Base-by-base conservation (phyloP, 2,888 invertebrate species). In the Ophion obscuratus region DNA sequence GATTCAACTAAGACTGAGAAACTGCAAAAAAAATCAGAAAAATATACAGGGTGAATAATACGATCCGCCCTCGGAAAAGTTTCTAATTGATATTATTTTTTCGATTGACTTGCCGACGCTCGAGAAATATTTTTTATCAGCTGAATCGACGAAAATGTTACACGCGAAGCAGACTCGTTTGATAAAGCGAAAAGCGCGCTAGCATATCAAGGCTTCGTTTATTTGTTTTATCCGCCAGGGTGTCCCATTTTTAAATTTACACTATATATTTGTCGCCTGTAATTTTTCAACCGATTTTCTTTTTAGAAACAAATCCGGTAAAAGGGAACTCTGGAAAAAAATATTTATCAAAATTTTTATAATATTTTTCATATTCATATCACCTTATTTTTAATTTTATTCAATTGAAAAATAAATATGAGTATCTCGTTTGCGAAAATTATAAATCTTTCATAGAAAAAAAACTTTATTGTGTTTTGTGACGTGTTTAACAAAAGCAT, bases 1-100 rank as follows among this genome's bases (percentile, higher is more conserved):
- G 90, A 90, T 88, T 92, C 92, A 87, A 93, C 92, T 92, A 93
- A 90, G 90, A 92, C 91, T 91, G 93, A 91, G 89, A 93, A 40
- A 91, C 92, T 93, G 93, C 2, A 91, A 93, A 93, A 90, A 87
- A 92, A 91, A 85, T 86, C 88, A 89, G 88, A 89, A 59, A 88
- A 91, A 53, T 17, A 53, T 14, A 53, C 53, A 53, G 53, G 4
- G 4, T 47, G 53, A 40, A 40, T 7, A 40, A 10, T 5, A 67
- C 24, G 7, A 40, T 40, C 11, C 2, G 7, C 6, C n/a, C 6
- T 31, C 31, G 36, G 40, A 10, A 40, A n/a, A 36, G 7, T 36
- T 17, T 27, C 53, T 14, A 53, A 53, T 66, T 36, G 7, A 6
- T 36, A 5, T 36, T 36, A 6, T 36, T 36, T 40, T 44, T 44